phyloP scores from a whole-genome alignment of 1,140 invertebrate genomes.

The Drosophila sechellia region DNA sequence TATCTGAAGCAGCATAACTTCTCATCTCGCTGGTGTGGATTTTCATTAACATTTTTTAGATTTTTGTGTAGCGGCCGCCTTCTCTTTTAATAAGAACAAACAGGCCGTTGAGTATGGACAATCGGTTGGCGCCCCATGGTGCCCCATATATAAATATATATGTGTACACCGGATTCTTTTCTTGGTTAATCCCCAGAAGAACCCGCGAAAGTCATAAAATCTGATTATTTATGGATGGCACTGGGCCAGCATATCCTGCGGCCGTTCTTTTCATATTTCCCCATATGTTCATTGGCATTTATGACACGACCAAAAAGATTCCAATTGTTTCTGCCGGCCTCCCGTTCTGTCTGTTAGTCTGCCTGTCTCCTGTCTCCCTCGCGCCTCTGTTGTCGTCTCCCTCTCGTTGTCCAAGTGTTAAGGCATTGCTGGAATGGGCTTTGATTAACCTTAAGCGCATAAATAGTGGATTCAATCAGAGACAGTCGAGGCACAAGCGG shows the following conservation, averaged over 20 bases:
- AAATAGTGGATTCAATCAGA: conserved; percentile 82
- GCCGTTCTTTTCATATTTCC: conserved; percentile 49
- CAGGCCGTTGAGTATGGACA: conserved; percentile 80
- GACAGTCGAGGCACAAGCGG: conserved; percentile 29
- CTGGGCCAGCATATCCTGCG: conserved; percentile 75
- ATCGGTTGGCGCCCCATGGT: conserved; percentile 80
- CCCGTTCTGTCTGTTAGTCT: conserved; percentile 33
- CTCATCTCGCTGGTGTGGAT: conserved; percentile 54
- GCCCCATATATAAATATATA: conserved; percentile 53
- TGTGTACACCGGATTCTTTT: conserved; percentile 27
- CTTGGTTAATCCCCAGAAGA: conserved; percentile 67
- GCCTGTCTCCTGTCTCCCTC: conserved; percentile 11
- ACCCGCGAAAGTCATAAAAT: conserved; percentile 75
- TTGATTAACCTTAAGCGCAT: conserved; percentile 83
- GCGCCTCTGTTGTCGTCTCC: conserved; percentile 20
- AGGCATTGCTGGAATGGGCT: conserved; percentile 74
- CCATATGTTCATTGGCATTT: conserved; percentile 71
- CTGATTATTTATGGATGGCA: conserved; percentile 82
- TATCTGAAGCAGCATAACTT: conserved; percentile 47
- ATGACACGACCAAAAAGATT: conserved; percentile 75
- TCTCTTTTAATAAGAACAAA: conserved; percentile 76
- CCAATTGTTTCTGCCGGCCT: conserved; percentile 74
- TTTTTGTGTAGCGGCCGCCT: conserved; percentile 46
- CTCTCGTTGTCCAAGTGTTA: conserved; percentile 63
- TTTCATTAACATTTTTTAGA: conserved; percentile 81